Conservation (phyloP, 2,888 invertebrate genomes). For the Ypsolopha sequella region DNA sequence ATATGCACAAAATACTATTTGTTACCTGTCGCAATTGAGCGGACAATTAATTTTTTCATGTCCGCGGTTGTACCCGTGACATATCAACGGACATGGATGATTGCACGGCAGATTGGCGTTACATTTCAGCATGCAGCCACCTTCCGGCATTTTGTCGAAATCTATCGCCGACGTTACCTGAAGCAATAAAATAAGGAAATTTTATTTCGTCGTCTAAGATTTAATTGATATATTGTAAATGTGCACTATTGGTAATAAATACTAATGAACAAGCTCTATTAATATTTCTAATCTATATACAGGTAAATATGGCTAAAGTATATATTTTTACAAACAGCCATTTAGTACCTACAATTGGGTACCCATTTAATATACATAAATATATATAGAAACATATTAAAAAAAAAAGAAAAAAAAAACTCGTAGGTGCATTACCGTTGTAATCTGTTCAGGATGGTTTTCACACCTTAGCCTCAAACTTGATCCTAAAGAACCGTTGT, state of each 20-base stretch:
- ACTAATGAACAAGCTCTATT: too few relatives aligned
- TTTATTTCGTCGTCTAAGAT: background rate
- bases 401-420: too few relatives aligned
- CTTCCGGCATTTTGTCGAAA: conserved; percentile 64
- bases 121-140: conserved; percentile 73
- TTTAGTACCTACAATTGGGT: too few relatives aligned
- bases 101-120: conserved; percentile 65
- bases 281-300: too few relatives aligned
- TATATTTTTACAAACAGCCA: too few relatives aligned
- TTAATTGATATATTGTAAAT: too few relatives aligned
- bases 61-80: conserved; percentile 70
- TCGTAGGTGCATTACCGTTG: conserved; percentile 23
- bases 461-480: conserved; percentile 57
- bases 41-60: conserved; percentile 61
- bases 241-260: too few relatives aligned
- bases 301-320: too few relatives aligned
- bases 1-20: too few relatives aligned
- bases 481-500: conserved; percentile 49
- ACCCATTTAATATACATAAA: too few relatives aligned
- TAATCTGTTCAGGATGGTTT: conserved; percentile 50
- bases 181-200: background rate
- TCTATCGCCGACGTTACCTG: conserved; percentile 40
- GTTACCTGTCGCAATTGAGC: conserved; percentile 59
- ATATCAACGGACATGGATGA: conserved; percentile 71
- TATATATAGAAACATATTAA: too few relatives aligned